phyloP scores from a whole-genome alignment of 2,113 vertebrate species.

The Zapus hudsonius region DNA sequence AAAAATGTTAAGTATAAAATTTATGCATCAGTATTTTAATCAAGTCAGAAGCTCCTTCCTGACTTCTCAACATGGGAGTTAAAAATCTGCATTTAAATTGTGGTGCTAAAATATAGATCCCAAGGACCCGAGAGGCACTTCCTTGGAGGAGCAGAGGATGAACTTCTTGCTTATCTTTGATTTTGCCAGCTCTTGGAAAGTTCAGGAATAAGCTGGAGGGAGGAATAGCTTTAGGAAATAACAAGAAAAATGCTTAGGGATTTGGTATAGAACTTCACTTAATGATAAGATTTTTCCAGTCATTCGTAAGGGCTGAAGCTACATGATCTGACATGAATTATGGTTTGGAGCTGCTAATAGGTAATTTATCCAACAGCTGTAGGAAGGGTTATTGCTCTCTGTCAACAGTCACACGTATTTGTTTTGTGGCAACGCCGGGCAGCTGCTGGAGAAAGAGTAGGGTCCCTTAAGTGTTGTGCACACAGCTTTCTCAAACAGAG shows the following conservation, averaged over 20 bases:
- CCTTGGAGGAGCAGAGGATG: slow-evolving; percentile 50
- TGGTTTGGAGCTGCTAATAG: slow-evolving; percentile 65
- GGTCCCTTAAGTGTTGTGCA: slow-evolving; percentile 47
- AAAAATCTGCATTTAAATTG: slow-evolving; percentile 87
- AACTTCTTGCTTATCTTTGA: slow-evolving; percentile 73
- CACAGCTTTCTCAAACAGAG: background rate
- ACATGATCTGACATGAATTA: slow-evolving; percentile 74
- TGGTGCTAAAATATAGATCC: slow-evolving; percentile 78
- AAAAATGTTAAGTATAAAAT: slow-evolving; percentile 77
- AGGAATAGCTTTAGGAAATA: slow-evolving; percentile 71
- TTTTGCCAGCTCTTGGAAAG: slow-evolving; percentile 68
- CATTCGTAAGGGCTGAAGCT: slow-evolving; percentile 61
- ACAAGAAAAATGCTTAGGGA: slow-evolving; percentile 62
- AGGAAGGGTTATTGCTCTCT: slow-evolving; percentile 65
- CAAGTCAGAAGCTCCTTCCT: slow-evolving; percentile 74
- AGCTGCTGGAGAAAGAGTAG: slow-evolving; percentile 55
- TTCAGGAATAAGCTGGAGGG: slow-evolving; percentile 63
- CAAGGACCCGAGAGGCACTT: slow-evolving; percentile 60
- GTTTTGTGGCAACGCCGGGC: slow-evolving; percentile 11
- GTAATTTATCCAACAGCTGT: slow-evolving; percentile 76
- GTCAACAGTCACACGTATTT: slow-evolving; percentile 60
- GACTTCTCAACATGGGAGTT: slow-evolving; percentile 72
- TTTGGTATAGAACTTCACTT: slow-evolving; percentile 63
- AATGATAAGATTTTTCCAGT: slow-evolving; percentile 68
- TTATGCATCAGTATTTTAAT: slow-evolving; percentile 81